Base-by-base conservation (phyloP, 2,797 vertebrate genomes). In the Phrynocephalus guinanensis region DNA sequence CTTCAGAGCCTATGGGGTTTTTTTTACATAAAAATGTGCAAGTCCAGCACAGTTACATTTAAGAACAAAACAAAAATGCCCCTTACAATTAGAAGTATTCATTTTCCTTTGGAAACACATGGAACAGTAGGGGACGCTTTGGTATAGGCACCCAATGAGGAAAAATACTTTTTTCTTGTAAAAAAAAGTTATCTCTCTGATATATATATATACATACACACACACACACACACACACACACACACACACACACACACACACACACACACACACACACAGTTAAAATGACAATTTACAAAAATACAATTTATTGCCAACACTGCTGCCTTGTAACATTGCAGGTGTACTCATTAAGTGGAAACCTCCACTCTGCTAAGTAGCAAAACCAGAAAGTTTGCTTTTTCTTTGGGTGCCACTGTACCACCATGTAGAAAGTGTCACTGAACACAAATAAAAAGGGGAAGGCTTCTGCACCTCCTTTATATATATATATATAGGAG, bases 241-340 rank as follows among this genome's bases (percentile, higher is more conserved):
- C 33, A 33, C 33, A 33, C 33, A 33, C 33, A 33, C 33, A 33
- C 33, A 33, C 33, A 33, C 33, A 33, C 33, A 33, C 33, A 33
- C 33, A 33, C 33, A 33, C 33, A 33, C 33, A 33, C 33, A 63
- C 88, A 94, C 94, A 94, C 88, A 90, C 89, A 91, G 86, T 90
- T 95, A 91, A 93, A 96, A 91, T 85, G 91, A 92, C 89, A 68
- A 90, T 90, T 95, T 95, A 95, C 92, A 96, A 95, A 96, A 96
- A 95, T 95, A 96, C 91, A 88, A 93, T 95, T 96, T 96, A 96
- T 95, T 96, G 95, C 95, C 95, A 92, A 92, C 85, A 85, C 94
- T 88, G 66, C 0, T 75, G 92, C 88, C 79, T 91, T 77, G 83
- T 86, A 91, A 92, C 84, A 30, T 79, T 1, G 66, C 38, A 20